Evolutionary conservation across 2,113 vertebrate species (phyloP).

Genomic region (Sander vitreus): DNA sequence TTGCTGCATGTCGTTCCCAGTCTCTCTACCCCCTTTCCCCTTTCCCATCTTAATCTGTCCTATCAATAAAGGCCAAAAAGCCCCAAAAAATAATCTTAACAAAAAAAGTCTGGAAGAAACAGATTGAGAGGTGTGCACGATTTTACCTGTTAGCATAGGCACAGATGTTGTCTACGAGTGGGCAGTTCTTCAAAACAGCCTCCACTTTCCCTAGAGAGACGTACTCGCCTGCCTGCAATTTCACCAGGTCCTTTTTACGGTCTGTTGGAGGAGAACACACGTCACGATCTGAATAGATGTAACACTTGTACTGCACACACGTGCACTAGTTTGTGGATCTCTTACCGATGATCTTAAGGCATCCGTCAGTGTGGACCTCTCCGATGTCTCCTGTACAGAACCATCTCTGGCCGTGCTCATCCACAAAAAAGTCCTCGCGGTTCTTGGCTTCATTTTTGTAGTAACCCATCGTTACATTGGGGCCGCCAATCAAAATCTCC

Average conservation of each 20-base stretch:
- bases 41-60: no score
- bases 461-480: conserved; percentile 95
- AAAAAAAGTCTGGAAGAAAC: neutral
- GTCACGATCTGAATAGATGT: neutral
- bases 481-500: conserved; percentile 95
- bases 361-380: conserved; percentile 94
- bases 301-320: neutral
- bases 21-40: no score
- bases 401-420: conserved; percentile 92
- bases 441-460: conserved; percentile 92
- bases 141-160: conserved; percentile 95
- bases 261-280: conserved; percentile 78
- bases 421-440: conserved; percentile 90
- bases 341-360: conserved; percentile 97
- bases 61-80: no score
- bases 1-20: no score
- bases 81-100: no score
- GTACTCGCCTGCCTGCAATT: conserved; percentile 96
- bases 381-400: conserved; percentile 98
- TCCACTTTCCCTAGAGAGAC: conserved; percentile 98
- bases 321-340: neutral
- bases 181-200: conserved; percentile 94
- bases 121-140: neutral
- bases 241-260: conserved; percentile 98
- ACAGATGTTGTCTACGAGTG: conserved; percentile 97